Evolutionary conservation across 1,140 invertebrate species (phyloP).

Genomic region (Oedothorax gibbosus): DNA sequence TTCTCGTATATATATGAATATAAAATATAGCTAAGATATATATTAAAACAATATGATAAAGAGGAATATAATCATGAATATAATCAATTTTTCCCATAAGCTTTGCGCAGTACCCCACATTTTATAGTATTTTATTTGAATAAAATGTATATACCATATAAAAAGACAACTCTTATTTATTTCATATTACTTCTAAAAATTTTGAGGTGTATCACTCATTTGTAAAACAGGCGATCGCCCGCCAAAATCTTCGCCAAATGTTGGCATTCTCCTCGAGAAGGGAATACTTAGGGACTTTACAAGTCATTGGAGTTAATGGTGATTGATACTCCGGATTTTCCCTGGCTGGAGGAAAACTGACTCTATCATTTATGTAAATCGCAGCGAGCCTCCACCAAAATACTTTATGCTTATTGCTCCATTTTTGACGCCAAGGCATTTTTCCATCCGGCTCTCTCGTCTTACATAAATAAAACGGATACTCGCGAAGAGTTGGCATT

Average conservation of each 20-base stretch:
- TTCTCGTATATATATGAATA: not conserved
- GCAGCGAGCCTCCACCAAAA: conserved; percentile 32
- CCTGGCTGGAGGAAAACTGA: conserved; percentile 52
- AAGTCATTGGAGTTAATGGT: conserved; percentile 60
- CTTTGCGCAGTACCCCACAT: no score
- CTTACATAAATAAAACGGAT: conserved; percentile 59
- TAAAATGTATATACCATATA: no score
- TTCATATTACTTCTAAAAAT: no score
- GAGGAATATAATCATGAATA: no score
- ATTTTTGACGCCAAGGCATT: conserved; percentile 57
- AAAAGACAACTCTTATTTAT: no score
- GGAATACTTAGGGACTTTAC: conserved; percentile 57
- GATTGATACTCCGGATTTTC: conserved; percentile 57
- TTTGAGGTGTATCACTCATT: no score
- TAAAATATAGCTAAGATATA: no score
- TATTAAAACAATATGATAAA: no score
- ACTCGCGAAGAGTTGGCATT: conserved; percentile 53
- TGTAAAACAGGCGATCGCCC: not conserved
- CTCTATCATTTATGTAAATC: conserved; percentile 60
- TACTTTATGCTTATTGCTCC: conserved; percentile 60
- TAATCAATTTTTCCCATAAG: no score
- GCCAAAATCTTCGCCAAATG: not conserved
- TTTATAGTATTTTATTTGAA: no score
- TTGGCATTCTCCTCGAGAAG: conserved; percentile 4
- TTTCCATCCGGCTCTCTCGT: conserved; percentile 32